Conservation (phyloP, 2,113 vertebrate genomes). For the Progne subis region DNA sequence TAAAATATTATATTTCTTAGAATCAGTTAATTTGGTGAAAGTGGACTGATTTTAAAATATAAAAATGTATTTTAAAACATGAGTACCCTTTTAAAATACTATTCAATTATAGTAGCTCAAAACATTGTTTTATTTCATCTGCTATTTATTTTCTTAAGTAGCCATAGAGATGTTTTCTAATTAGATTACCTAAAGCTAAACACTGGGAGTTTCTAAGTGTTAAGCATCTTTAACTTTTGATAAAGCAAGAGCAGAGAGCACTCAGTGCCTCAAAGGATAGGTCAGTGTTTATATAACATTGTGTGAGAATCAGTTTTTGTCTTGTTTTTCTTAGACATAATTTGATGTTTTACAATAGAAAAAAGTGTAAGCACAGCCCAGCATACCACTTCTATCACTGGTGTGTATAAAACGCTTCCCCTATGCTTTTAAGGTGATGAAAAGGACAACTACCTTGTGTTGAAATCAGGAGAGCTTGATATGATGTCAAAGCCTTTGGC, state of each 20-base stretch:
- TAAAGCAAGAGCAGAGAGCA: background rate
- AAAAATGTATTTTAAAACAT: background rate
- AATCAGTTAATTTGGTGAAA: background rate
- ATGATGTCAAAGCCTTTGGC: slow-evolving; percentile 79
- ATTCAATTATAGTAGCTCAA: background rate
- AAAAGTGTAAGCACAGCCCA: background rate
- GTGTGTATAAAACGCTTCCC: slow-evolving; percentile 57
- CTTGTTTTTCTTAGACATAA: slow-evolving; percentile 53
- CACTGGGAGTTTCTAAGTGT: background rate
- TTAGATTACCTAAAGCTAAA: background rate
- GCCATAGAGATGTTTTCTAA: background rate
- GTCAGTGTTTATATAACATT: background rate
- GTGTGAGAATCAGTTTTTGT: slow-evolving; percentile 19
- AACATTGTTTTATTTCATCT: background rate
- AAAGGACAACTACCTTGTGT: slow-evolving; percentile 71
- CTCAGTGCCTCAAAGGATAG: background rate
- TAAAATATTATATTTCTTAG: background rate
- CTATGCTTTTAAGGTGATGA: slow-evolving; percentile 68
- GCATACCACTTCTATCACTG: background rate
- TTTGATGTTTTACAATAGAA: slow-evolving; percentile 62
- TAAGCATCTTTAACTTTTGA: background rate
- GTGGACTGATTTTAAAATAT: background rate
- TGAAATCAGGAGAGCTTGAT: slow-evolving; percentile 75
- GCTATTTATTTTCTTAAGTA: background rate
- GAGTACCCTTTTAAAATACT: background rate